Conservation (phyloP, 2,888 invertebrate genomes). For the Tenthredo amoena region DNA sequence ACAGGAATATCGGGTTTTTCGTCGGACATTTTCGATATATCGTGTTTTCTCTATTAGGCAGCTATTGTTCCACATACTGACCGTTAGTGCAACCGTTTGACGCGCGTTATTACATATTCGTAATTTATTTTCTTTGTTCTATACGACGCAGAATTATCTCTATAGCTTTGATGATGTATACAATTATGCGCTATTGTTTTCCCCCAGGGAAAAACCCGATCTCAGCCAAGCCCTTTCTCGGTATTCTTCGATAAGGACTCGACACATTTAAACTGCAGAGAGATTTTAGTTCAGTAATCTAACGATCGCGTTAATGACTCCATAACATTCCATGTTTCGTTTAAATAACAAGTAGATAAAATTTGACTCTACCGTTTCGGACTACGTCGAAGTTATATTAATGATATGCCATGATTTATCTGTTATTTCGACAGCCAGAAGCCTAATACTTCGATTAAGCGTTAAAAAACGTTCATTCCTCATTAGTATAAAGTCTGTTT, state of each 20-base stretch:
- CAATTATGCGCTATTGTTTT: background rate
- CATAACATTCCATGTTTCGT: too few relatives aligned
- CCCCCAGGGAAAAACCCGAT: background rate
- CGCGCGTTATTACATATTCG: background rate
- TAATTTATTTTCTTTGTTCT: background rate
- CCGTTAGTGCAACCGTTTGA: slow-evolving; percentile 2
- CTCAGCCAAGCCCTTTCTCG: background rate
- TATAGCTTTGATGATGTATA: background rate
- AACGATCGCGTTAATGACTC: background rate
- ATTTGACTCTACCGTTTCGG: too few relatives aligned
- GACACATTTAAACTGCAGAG: background rate
- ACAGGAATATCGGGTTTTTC: background rate
- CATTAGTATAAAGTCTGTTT: background rate
- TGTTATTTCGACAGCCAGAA: background rate
- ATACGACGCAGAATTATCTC: background rate
- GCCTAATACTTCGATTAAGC: background rate
- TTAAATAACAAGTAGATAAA: too few relatives aligned
- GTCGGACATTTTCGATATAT: background rate
- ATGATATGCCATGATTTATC: background rate
- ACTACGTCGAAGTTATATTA: background rate
- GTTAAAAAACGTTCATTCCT: background rate
- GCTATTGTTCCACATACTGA: background rate
- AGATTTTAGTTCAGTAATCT: background rate
- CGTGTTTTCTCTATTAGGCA: background rate
- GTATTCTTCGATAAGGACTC: background rate